phyloP scores from a whole-genome alignment of 1,140 invertebrate species.

The Dreissena polymorpha region DNA sequence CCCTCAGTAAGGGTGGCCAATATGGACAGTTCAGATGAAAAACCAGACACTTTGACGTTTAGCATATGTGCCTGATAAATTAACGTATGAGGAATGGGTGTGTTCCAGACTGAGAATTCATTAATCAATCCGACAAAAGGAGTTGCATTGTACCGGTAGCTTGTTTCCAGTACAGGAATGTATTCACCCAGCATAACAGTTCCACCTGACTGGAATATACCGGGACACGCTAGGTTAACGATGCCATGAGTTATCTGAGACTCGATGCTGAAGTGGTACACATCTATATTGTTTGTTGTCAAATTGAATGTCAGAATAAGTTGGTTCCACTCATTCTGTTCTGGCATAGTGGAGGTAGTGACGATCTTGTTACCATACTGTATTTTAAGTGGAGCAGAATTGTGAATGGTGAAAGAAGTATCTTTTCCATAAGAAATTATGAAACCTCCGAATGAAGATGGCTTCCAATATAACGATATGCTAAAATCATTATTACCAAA shows the following conservation, averaged over 20 bases:
- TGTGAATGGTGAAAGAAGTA: constrained; percentile 39
- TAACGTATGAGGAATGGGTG: constrained; percentile 52
- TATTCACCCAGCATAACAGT: constrained; percentile 60
- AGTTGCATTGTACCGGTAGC: constrained; percentile 19
- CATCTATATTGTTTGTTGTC: constrained; percentile 34
- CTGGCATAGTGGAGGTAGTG: constrained; percentile 27
- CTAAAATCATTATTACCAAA: constrained; percentile 44
- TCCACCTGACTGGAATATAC: constrained; percentile 54
- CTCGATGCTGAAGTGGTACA: constrained; percentile 56
- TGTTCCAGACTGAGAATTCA: constrained; percentile 62
- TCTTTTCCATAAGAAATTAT: constrained; percentile 60
- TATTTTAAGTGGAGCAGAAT: constrained; percentile 51
- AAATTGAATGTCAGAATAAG: constrained; percentile 57
- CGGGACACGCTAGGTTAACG: constrained; percentile 39
- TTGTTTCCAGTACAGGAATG: constrained; percentile 36
- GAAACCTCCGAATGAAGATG: constrained; percentile 50
- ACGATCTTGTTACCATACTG: constrained; percentile 34
- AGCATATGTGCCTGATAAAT: constrained; percentile 62
- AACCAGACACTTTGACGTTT: constrained; percentile 49
- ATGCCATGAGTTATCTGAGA: constrained; percentile 46
- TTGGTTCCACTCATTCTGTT: constrained; percentile 63
- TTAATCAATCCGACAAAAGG: constrained; percentile 61
- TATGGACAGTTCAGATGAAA: constrained; percentile 50
- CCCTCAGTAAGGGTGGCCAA: constrained; percentile 62
- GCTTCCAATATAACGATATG: constrained; percentile 60